Conservation (phyloP, 2,113 vertebrate species). For the Zosterops lateralis region DNA sequence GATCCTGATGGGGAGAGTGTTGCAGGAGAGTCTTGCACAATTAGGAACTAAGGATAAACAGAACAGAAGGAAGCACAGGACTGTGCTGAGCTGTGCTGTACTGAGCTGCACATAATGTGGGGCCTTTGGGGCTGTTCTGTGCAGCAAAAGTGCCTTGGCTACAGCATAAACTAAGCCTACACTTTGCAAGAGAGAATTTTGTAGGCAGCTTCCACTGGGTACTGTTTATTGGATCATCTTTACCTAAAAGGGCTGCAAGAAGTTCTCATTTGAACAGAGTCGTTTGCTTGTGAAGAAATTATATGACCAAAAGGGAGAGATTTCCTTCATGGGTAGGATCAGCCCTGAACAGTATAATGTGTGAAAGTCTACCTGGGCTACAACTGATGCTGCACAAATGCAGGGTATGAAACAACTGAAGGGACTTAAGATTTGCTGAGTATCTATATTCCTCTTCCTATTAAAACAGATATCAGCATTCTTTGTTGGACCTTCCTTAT, state of each 20-base stretch:
- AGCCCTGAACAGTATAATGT: fast-evolving
- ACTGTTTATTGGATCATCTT: neutral
- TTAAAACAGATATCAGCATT: neutral
- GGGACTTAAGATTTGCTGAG: neutral
- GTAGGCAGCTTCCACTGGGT: fast-evolving
- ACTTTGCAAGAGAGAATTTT: neutral
- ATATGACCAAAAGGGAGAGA: neutral
- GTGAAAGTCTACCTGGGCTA: neutral
- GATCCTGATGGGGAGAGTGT: neutral
- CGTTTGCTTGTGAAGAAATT: neutral
- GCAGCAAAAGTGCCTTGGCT: neutral
- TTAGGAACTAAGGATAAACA: neutral
- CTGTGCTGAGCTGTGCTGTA: neutral
- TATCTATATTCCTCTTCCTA: neutral
- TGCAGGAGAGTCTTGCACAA: neutral
- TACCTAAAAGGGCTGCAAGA: neutral
- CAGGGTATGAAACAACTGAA: neutral
- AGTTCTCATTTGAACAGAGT: neutral
- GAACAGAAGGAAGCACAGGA: neutral
- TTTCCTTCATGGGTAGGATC: neutral
- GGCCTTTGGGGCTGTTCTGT: neutral
- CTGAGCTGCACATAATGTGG: neutral
- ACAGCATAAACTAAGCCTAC: neutral
- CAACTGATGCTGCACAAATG: fast-evolving
- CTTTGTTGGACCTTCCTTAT: neutral